A percentile compares a stretch with the other conserved stretches of the same genome.
phyloP scores from a whole-genome alignment of 53 echinoderm and acorn worm genomes.

The Hippasteria phrygiana region DNA sequence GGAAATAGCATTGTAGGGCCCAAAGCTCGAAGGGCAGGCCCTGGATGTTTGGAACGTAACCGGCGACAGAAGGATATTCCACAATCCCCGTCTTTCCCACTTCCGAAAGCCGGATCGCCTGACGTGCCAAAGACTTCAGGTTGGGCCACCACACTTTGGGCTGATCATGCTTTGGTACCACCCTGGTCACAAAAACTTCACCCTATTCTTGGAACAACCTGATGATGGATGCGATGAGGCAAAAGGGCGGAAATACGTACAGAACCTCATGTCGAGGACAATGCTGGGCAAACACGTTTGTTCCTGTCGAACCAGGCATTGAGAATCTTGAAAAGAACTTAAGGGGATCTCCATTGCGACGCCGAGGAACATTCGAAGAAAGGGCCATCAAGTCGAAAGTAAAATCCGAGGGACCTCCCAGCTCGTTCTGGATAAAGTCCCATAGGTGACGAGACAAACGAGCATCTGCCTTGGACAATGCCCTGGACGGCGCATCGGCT shows the following conservation, averaged over 20 bases:
- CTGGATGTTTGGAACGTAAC: not conserved
- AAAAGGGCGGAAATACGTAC: slow-evolving; percentile 26
- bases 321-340: too few relatives aligned
- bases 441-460: slow-evolving; percentile 2
- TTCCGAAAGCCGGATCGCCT: not conserved
- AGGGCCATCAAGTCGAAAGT: too few relatives aligned
- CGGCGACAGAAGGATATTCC: not conserved
- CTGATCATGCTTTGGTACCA: not conserved
- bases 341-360: too few relatives aligned
- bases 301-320: too few relatives aligned
- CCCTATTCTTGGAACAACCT: too few relatives aligned
- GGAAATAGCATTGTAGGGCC: not conserved
- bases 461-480: not conserved
- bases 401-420: slow-evolving; percentile 10
- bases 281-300: slow-evolving; percentile 16
- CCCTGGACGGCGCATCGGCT: slow-evolving; percentile 41
- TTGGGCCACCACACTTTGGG: not conserved
- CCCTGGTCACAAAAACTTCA: not conserved
- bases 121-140: not conserved
- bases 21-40: not conserved
- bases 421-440: slow-evolving; percentile 4
- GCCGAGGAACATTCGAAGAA: too few relatives aligned
- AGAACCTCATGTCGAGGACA: slow-evolving; percentile 12
- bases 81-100: not conserved
- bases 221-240: not conserved